Base-by-base conservation (phyloP, 2,113 vertebrate genomes). In the Phalacrocorax aristotelis region DNA sequence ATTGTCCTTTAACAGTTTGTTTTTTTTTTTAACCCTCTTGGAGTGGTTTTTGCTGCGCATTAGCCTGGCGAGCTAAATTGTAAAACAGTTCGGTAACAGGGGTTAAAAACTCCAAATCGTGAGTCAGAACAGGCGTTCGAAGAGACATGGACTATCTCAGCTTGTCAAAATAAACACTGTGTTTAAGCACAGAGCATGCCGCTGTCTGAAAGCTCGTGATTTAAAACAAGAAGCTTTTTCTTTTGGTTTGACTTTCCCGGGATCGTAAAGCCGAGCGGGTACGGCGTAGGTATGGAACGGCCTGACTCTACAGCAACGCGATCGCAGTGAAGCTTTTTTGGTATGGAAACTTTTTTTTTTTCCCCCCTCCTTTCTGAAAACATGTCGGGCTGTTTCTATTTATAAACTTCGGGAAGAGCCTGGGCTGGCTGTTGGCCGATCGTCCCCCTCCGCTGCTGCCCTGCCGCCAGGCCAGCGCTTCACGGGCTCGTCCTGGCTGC, bases 381-480 rank as follows among this genome's bases (percentile, higher is more conserved):
- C 8, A 18, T 2, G 6, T 76, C 57, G 22, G 44, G 38, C 68
- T 64, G 48, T 42, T 84, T 40, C 78, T 87, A 40, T 82, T 74
- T 55, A 34, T 81, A 61, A 40, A 18, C 14, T 5, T 17, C 0
- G 5, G 80, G 66, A 75, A 93, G 44, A 83, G 81, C 62, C 55
- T 7, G n/a, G 22, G 15, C 75, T 64, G 74, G 64, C 44, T 0
- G 2, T 58, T 3, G 3, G 65, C 23, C 0, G 5, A 11, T 21
- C 0, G 5, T 78, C 48, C 58, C 65, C 1, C 0, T 22, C 11
- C 0, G 15, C 48, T 1, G 12, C 42, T 19, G 6, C 49, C 11
- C 61, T 21, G 29, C 58, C 27, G 27, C 32, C 0, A 14, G 9
- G 34, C 48, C 1, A 1, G 27, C 13, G 44, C 69, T 60, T 6